Evolutionary conservation across 2,113 vertebrate species (phyloP).

Genomic region (Otocyon megalotis): DNA sequence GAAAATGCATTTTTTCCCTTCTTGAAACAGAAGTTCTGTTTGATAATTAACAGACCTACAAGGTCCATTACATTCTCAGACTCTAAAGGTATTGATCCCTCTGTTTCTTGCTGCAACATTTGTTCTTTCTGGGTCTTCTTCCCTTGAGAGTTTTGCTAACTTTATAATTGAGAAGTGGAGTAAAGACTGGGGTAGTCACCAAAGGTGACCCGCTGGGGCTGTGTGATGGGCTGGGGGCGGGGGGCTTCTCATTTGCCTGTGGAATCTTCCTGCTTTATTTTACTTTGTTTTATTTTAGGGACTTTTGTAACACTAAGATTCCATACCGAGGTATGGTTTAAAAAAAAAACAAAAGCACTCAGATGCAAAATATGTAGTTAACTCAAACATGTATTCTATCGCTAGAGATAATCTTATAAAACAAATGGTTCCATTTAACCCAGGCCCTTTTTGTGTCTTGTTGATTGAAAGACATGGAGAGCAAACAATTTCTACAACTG

Average conservation of each 20-base stretch:
- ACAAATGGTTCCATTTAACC: slow-evolving; percentile 46
- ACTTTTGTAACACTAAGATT: slow-evolving; percentile 80
- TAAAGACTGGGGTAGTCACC: slow-evolving; percentile 51
- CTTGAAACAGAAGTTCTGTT: slow-evolving; percentile 64
- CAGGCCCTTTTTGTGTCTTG: neutral
- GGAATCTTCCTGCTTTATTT: slow-evolving; percentile 80
- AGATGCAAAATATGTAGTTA: slow-evolving; percentile 62
- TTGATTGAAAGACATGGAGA: slow-evolving; percentile 40
- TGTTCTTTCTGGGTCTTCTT: slow-evolving; percentile 63
- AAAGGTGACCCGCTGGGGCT: slow-evolving; percentile 58
- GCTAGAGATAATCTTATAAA: slow-evolving; percentile 51
- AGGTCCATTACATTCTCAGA: slow-evolving; percentile 52
- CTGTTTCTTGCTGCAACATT: slow-evolving; percentile 53
- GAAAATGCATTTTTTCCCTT: slow-evolving; percentile 51
- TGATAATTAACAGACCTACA: slow-evolving; percentile 33
- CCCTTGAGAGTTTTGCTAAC: slow-evolving; percentile 64
- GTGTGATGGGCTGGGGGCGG: neutral
- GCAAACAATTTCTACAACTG: neutral
- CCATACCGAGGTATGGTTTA: slow-evolving; percentile 70
- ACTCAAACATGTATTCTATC: slow-evolving; percentile 47
- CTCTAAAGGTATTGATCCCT: slow-evolving; percentile 58
- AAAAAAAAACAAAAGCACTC: slow-evolving; percentile 71
- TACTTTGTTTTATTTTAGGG: slow-evolving; percentile 59
- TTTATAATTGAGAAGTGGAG: slow-evolving; percentile 67
- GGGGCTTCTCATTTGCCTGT: slow-evolving; percentile 18